Evolutionary conservation across 2,888 invertebrate species (phyloP), one percentile per base, ranked within the genome.

Genomic region (Sussaba pulchella): DNA sequence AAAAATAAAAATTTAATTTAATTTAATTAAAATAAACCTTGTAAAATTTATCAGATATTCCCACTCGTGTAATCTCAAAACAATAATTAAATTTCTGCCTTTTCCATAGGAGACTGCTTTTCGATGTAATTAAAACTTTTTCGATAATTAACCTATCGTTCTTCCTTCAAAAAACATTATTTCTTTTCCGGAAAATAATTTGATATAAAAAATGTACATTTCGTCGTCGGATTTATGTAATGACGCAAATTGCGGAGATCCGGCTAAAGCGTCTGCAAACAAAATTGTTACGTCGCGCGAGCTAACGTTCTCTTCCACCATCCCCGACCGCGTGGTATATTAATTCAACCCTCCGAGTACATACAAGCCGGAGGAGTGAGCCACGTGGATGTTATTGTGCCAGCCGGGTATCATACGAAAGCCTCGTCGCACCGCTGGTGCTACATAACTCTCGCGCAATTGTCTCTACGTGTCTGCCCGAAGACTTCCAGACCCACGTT

Each of bases 161-260:
- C n/a, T n/a, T n/a, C n/a, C n/a, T n/a, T n/a, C n/a, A n/a, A n/a
- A n/a, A n/a, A n/a, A n/a, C 31, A 31, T 6, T 5, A 6, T 31
- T 31, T 5, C 6, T 31, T 12, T 39, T 31, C 14, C n/a, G 31
- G 36, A 5, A 9, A 66, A 50, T 45, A 52, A 61, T 61, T 39
- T 64, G 17, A 39, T n/a, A 24, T 43, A 1, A 31, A 10, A 31
- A 45, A 19, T 26, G 45, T 17, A 19, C 12, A 31, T 17, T 12
- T 21, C 17, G 52, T 24, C 52, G 50, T 43, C 36, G 66, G 24
- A 50, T 26, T 61, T 50, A 14, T 39, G 47, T 17, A 54, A 75
- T 78, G 73, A 82, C 78, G 75, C 63, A 81, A 82, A 79, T 72
- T 75, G 50, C 61, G 66, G 5, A 70, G 69, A 64, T 2, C 4